Evolutionary conservation across 2,888 invertebrate species (phyloP), one percentile per base, ranked within the genome.

Genomic region (Coecobrya sp.): DNA sequence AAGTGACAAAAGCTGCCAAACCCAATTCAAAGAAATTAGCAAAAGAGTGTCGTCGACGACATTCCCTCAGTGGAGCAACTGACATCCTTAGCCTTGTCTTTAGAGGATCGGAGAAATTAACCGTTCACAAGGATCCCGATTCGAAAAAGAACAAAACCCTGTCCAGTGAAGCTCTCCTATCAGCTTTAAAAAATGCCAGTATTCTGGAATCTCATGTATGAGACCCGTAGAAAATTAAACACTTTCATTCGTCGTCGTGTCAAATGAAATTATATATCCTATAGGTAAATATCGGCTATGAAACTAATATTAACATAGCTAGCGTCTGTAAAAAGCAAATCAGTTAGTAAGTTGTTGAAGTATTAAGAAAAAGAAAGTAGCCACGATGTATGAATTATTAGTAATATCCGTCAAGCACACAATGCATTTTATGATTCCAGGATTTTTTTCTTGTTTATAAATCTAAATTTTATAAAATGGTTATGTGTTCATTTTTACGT

Each of bases 161-260:
- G 82, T 93, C 93, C 11, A 94, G 91, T 85, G 93, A 94, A 82
- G 89, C 92, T 62, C 86, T 94, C 89, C 16, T 91, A 8, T 93
- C 94, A 73, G 94, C 93, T 84, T 91, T 94, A 59, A 93, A 94
- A 79, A 94, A 93, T 92, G 90, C 91, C 68, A 94, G 93, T 73
- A 94, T 94, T 68, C 88, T 95, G 42, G 95, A 95, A 93, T 95
- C 95, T 95, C 95, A 94, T 86, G 95, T 95, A 30, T 95, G 93
- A 89, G 65, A 84, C 42, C 11, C 62, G 42, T 65, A 62, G 45
- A 65, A 16, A 25, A 22, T 45, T 25, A 65, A 62, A 0, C 36
- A 82, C 59, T 81, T 59, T 30, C 27, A 36, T 55, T 59, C 52
- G 81, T 59, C 81, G 22, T 27, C 65, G 84, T 84, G 84, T 84